Percentiles rank a stretch among this genome's conserved stretches.
Conservation (phyloP, 2,113 vertebrate species). For the Boulengeromyrus knoepffleri region DNA sequence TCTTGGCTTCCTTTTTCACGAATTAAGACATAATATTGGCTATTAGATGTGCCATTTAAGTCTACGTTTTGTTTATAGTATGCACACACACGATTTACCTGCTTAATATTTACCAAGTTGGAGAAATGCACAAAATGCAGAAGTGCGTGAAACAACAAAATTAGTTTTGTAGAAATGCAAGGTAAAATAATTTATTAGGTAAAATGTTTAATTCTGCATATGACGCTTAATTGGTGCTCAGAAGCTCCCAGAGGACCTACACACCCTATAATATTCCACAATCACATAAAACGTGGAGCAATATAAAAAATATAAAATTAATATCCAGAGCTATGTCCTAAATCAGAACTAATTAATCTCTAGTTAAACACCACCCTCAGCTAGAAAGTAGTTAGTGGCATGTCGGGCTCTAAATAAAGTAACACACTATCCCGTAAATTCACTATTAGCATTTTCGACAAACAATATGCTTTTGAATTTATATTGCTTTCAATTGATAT, state of each 20-base stretch:
- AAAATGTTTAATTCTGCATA: neutral
- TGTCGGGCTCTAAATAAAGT: conserved; percentile 5
- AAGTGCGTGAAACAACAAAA: neutral
- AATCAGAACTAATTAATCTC: neutral
- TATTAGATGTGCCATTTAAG: neutral
- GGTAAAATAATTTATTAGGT: neutral
- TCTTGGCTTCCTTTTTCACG: neutral
- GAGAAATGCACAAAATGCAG: neutral
- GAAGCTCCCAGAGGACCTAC: neutral
- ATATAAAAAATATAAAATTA: neutral
- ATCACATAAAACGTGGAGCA: neutral
- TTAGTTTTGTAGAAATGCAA: neutral
- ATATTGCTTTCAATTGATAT: neutral
- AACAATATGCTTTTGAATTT: neutral
- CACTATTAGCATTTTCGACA: conserved; percentile 1
- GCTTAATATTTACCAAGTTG: neutral
- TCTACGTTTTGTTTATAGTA: neutral
- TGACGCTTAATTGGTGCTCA: neutral
- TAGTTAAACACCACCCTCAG: neutral
- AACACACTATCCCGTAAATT: neutral
- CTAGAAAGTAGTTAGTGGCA: neutral
- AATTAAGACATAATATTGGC: neutral
- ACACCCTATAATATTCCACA: neutral
- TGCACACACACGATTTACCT: neutral
- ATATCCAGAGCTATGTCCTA: neutral